A percentile compares a stretch with the other conserved stretches of the same genome.
phyloP scores from a whole-genome alignment of 1,140 invertebrate genomes.

The Lamellibrachia luymesi region DNA sequence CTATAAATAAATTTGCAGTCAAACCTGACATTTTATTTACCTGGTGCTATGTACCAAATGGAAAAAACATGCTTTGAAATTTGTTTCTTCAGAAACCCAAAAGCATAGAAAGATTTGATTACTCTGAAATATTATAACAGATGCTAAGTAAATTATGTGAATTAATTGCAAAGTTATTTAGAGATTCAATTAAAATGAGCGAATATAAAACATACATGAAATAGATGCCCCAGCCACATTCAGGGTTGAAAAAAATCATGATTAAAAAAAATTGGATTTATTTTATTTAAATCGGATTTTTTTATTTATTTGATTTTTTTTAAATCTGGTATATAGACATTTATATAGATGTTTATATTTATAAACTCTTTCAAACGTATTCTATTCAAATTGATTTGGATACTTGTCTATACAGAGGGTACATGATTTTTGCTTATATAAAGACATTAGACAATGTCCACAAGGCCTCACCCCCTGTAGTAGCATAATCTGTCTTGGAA shows the following conservation, averaged over 20 bases:
- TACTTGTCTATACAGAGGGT: too few species aligned
- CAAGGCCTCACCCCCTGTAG: too few species aligned
- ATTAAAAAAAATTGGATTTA: not conserved
- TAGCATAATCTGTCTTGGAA: too few species aligned
- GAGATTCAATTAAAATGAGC: not conserved
- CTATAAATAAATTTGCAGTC: not conserved
- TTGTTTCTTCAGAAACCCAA: not conserved
- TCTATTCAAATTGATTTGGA: too few species aligned
- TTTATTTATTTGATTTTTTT: too few species aligned
- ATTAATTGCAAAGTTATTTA: not conserved
- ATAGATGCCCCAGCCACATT: not conserved
- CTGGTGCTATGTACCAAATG: not conserved
- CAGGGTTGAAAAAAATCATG: not conserved
- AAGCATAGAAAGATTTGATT: not conserved
- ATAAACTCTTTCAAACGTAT: too few species aligned
- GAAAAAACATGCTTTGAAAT: not conserved
- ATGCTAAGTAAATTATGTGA: not conserved
- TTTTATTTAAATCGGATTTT: too few species aligned
- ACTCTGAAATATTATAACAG: not conserved
- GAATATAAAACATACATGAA: not conserved
- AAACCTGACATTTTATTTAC: not conserved
- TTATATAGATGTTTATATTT: too few species aligned
- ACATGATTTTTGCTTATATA: too few species aligned
- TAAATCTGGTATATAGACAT: too few species aligned
- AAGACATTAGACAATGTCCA: too few species aligned